Conservation (phyloP, 1,140 invertebrate genomes). For the Zelostemma sp. region DNA sequence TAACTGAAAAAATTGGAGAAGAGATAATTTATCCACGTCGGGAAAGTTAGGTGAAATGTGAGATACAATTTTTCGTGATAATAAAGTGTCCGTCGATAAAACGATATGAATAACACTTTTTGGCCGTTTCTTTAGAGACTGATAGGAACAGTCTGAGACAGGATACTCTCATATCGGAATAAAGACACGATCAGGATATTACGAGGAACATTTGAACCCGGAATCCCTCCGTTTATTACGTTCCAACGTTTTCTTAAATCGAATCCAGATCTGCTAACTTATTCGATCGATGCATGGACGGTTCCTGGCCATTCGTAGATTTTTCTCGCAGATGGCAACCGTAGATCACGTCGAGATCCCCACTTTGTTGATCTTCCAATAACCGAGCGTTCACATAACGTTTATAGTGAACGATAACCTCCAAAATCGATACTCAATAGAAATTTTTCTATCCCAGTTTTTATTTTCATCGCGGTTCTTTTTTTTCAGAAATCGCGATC, state of each 20-base stretch:
- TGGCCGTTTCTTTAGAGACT: not conserved
- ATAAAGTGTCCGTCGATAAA: slow-evolving; percentile 5
- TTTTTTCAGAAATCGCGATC: no score
- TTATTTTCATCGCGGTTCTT: no score
- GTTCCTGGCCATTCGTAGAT: slow-evolving; percentile 35
- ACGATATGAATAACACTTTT: slow-evolving; percentile 7
- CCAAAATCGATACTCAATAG: not conserved
- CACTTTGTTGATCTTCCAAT: slow-evolving; percentile 40
- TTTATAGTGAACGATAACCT: slow-evolving; percentile 33
- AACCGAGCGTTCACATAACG: slow-evolving; percentile 29
- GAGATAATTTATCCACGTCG: not conserved
- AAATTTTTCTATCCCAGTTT: slow-evolving; percentile 5
- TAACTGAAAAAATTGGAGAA: not conserved
- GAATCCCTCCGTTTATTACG: slow-evolving; percentile 23
- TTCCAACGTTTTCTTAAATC: slow-evolving; percentile 33
- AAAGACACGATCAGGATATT: slow-evolving; percentile 10
- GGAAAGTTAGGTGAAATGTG: not conserved
- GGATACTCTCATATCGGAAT: slow-evolving; percentile 8
- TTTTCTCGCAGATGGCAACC: slow-evolving; percentile 41
- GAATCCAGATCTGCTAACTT: slow-evolving; percentile 40
- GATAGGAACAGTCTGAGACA: not conserved
- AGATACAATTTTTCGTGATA: not conserved
- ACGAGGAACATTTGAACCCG: slow-evolving; percentile 23
- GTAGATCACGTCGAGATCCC: slow-evolving; percentile 43
- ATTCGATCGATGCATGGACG: slow-evolving; percentile 35